These are phyloP conservation scores for Tadarida brasiliensis DNA, from an alignment of 2,797 vertebrate genomes.

Conservation along the genomic window DNA sequence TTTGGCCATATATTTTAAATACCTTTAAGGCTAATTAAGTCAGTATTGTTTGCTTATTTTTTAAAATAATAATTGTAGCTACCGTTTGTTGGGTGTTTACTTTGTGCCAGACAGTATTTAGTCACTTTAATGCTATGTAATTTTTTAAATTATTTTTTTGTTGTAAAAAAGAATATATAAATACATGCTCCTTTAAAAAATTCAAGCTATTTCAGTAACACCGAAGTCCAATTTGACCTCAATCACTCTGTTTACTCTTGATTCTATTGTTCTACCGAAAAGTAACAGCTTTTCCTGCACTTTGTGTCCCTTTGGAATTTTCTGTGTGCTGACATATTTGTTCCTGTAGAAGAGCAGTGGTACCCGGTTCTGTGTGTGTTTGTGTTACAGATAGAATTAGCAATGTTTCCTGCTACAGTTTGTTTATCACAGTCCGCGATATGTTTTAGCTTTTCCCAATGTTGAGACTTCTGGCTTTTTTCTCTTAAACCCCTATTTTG, in stretches of 20 bases:
- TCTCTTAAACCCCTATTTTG: not conserved
- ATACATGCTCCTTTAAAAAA: not conserved
- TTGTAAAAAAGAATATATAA: not conserved
- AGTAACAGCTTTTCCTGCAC: not conserved
- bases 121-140: not conserved
- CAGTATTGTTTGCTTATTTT: not conserved
- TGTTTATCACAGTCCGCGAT: not conserved
- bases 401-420: not conserved
- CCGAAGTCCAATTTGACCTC: not conserved
- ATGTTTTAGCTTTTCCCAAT: too few species aligned
- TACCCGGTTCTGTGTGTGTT: not conserved
- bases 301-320: conserved; percentile 14
- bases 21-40: conserved; percentile 32
- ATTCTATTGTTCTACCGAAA: not conserved
- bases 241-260: not conserved
- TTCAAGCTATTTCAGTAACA: not conserved
- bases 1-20: not conserved
- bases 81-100: not conserved
- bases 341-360: not conserved
- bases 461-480: not conserved
- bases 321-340: not conserved
- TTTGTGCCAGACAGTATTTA: not conserved
- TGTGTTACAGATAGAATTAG: conserved; percentile 7
- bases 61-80: not conserved
- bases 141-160: conserved; percentile 10